Conservation (phyloP, 2,113 vertebrate species). For the Chiloscyllium plagiosum region DNA sequence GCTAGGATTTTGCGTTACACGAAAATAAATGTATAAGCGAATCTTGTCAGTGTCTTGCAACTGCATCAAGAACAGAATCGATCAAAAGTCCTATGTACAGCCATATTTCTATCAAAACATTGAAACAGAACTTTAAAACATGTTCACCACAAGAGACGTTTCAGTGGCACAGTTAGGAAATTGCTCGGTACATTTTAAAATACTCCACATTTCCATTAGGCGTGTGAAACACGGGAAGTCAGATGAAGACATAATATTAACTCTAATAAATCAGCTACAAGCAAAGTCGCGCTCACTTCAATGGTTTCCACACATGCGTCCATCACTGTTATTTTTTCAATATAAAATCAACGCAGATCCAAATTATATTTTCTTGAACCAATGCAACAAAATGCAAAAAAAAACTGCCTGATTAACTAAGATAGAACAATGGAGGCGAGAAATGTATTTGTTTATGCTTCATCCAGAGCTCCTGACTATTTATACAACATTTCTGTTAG, state of each 20-base stretch:
- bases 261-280: slow-evolving; percentile 3
- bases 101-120: background rate
- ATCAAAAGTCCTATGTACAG: background rate
- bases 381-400: too few relatives aligned
- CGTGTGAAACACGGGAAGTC: background rate
- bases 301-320: background rate
- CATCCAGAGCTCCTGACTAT: background rate
- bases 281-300: background rate
- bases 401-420: background rate
- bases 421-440: background rate
- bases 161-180: background rate
- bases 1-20: background rate
- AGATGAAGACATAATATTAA: background rate
- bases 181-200: background rate
- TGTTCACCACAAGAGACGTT: background rate
- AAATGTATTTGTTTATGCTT: background rate
- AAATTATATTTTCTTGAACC: background rate
- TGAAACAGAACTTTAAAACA: background rate
- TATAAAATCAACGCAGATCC: background rate
- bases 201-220: background rate
- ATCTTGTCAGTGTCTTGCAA: background rate
- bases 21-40: background rate
- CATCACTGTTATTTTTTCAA: background rate
- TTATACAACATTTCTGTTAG: background rate
- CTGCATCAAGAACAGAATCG: background rate